A percentile compares a stretch with the other conserved stretches of the same genome.
phyloP scores from a whole-genome alignment of 2,797 vertebrate genomes.

The Nyctalus aviator region DNA sequence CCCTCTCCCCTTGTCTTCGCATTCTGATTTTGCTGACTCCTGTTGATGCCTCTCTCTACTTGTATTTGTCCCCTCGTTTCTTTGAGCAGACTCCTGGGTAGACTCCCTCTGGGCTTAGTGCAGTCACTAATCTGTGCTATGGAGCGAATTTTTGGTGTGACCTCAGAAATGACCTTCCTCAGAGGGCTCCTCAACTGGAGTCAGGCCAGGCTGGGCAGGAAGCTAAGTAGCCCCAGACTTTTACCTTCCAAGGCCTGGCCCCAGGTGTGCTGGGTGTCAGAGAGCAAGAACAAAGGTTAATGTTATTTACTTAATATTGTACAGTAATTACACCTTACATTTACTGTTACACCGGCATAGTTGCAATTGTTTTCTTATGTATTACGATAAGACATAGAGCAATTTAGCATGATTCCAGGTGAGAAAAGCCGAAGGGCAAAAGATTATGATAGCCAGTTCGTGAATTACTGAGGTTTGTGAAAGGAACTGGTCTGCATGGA shows the following conservation, averaged over 20 bases:
- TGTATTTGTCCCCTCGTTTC: neutral
- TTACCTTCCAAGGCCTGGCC: neutral
- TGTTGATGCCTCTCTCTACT: neutral
- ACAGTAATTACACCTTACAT: constrained; percentile 5
- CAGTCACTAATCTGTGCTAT: neutral
- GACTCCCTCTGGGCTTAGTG: neutral
- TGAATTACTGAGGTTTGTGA: constrained; percentile 37
- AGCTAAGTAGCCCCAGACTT: neutral
- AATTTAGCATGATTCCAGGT: constrained; percentile 55
- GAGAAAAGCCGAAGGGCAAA: constrained; percentile 33
- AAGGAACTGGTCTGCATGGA: constrained; percentile 1
- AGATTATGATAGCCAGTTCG: neutral
- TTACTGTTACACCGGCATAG: constrained; percentile 16
- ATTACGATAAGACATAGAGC: neutral
- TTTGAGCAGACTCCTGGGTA: neutral
- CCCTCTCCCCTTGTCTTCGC: neutral
- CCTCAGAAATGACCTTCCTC: neutral
- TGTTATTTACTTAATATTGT: constrained; percentile 51
- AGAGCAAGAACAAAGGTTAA: constrained; percentile 33
- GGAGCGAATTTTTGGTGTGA: neutral
- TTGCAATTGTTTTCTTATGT: constrained; percentile 48
- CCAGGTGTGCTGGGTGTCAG: neutral
- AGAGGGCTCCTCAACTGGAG: too few species aligned
- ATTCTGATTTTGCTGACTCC: neutral
- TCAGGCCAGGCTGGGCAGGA: neutral